Base-by-base conservation (phyloP, 2,888 invertebrate species). In the Hemistola chrysoprasaria region DNA sequence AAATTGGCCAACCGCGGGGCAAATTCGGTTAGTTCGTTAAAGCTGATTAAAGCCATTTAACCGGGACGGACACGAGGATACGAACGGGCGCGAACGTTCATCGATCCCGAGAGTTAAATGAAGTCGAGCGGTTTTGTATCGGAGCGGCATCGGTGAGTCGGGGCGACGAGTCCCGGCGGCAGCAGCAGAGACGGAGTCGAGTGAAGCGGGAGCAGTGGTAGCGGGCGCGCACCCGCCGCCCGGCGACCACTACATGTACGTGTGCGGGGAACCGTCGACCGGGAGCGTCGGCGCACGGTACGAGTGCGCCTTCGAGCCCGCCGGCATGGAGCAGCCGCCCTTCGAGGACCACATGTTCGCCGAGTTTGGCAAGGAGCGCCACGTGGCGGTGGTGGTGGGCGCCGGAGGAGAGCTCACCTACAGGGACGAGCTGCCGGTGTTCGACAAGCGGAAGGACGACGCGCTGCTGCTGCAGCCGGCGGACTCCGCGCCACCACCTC, bases 281-380 rank as follows among this genome's bases (percentile, higher is more conserved):
- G 62, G 62, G 62, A 70, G 64, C 56, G 62, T 70, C 42, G 71
- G 67, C 46, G 69, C 77, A 60, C 78, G 86, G 46, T 87, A 84
- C 73, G 85, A 87, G 63, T 85, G 84, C 72, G 65, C 77, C 61
- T 84, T 78, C 72, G 86, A 85, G 59, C 68, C 77, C 28, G 53
- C 46, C 26, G 50, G 83, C 80, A 79, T 95, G 94, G 95, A 95
- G 78, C 93, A 91, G 65, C 85, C 90, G 20, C 77, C 85, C 49
- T 93, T 95, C 80, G 95, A 95, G 72, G 95, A 95, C 71, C 93
- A 94, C 65, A 92, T 94, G 70, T 95, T 95, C 77, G 90, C 92
- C 54, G 95, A 95, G 79, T 95, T 95, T 57, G 92, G 90, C 45
- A 87, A 93, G 78, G 91, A 67, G 42, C 75, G 87, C 23, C 86